Percentiles rank a stretch among this genome's conserved stretches.
Evolutionary conservation across 2,888 invertebrate species (phyloP).

Genomic region (Chalcosyrphus nemorum): DNA sequence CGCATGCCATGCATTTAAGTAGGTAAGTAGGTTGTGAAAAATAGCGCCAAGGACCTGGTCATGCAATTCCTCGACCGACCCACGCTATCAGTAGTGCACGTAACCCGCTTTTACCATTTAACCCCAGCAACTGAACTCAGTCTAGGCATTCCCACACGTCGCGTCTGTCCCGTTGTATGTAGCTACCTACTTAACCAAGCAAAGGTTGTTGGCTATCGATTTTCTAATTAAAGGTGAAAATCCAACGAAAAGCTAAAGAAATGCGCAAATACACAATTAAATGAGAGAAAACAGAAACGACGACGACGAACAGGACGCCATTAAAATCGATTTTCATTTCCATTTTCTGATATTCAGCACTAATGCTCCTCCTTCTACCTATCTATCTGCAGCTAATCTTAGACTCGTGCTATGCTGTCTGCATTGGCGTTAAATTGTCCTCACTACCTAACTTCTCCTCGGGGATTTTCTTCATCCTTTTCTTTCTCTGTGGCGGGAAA

Average conservation of each 20-base stretch:
- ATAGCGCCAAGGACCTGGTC: slow-evolving; percentile 34
- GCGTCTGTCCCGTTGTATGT: slow-evolving; percentile 1
- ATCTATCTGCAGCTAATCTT: slow-evolving; percentile 7
- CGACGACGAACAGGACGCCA: slow-evolving; percentile 11
- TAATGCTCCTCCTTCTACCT: not conserved
- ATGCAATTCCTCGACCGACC: slow-evolving; percentile 18
- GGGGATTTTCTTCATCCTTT: not conserved
- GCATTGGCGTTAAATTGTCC: slow-evolving; percentile 15
- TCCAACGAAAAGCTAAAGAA: not conserved
- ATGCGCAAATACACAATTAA: not conserved
- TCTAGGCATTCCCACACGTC: slow-evolving; percentile 31
- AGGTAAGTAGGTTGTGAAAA: slow-evolving; percentile 55
- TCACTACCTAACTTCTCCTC: not conserved
- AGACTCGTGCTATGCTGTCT: not conserved
- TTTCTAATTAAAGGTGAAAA: slow-evolving; percentile 46
- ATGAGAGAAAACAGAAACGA: not conserved
- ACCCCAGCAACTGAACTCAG: slow-evolving; percentile 27
- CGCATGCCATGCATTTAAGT: slow-evolving; percentile 4
- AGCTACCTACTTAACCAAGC: not conserved
- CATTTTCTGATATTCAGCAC: slow-evolving; percentile 13
- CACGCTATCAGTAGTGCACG: not conserved
- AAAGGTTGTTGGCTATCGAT: slow-evolving; percentile 41
- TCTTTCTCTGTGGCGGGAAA: slow-evolving; percentile 5
- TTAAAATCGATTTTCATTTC: slow-evolving; percentile 45
- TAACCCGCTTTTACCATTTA: slow-evolving; percentile 27